phyloP scores from a whole-genome alignment of 2,113 vertebrate genomes.

The Sander lucioperca region DNA sequence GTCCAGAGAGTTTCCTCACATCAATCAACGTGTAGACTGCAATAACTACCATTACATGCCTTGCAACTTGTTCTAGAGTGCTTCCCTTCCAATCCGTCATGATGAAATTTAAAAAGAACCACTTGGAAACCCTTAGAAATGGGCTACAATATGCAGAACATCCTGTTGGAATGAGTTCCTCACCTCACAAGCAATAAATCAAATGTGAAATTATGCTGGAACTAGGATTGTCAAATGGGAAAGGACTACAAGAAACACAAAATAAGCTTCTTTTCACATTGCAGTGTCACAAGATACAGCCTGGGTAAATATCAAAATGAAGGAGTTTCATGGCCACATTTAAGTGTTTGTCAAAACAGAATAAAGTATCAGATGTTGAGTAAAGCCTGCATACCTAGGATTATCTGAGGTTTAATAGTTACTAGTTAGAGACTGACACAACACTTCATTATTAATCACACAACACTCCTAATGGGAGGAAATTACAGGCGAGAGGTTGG shows the following conservation, averaged over 20 bases:
- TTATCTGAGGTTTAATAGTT: background rate
- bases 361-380: background rate
- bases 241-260: conserved; percentile 17
- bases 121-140: conserved; percentile 67
- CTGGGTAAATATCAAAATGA: conserved; percentile 47
- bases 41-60: conserved; percentile 63
- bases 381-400: background rate
- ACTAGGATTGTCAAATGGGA: conserved; percentile 44
- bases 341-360: conserved; percentile 14
- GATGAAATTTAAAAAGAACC: conserved; percentile 59
- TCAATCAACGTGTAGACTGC: conserved; percentile 65
- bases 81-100: conserved; percentile 62
- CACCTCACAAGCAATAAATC: conserved; percentile 65
- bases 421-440: conserved; percentile 3
- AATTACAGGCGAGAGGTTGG: conserved; percentile 3
- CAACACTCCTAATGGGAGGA: background rate
- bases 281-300: conserved; percentile 31
- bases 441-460: conserved; percentile 7
- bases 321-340: conserved; percentile 9
- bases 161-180: conserved; percentile 63
- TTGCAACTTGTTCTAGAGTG: conserved; percentile 62
- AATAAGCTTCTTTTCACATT: conserved; percentile 13
- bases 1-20: conserved; percentile 53
- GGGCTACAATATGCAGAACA: conserved; percentile 43
- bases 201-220: conserved; percentile 63